Evolutionary conservation across 2,888 invertebrate genomes (phyloP).

Genomic region (Stramonita haemastoma): DNA sequence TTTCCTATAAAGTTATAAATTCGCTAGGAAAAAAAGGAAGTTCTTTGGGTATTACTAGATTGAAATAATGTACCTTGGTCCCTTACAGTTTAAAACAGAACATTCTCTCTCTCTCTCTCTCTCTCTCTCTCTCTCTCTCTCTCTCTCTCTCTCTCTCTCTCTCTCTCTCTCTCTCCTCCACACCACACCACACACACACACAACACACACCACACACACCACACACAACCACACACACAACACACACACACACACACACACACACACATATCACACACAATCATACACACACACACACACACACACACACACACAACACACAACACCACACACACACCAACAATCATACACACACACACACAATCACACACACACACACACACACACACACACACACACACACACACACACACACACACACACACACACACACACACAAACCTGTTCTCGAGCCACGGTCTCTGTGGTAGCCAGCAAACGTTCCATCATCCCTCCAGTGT

Average conservation of each 20-base stretch:
- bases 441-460: conserved; percentile 59
- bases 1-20: too few species aligned
- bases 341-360: neutral
- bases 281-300: neutral
- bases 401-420: too few species aligned
- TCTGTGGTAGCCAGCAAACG: conserved; percentile 65
- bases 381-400: neutral
- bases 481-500: conserved; percentile 61
- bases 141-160: too few species aligned
- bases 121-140: too few species aligned
- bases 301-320: neutral
- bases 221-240: neutral
- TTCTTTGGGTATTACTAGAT: too few species aligned
- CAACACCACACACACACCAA: neutral
- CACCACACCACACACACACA: too few species aligned
- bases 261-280: neutral
- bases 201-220: too few species aligned
- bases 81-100: too few species aligned
- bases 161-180: too few species aligned
- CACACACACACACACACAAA: neutral
- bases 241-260: conserved; percentile 17
- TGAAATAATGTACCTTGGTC: too few species aligned
- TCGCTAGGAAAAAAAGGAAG: too few species aligned
- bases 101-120: too few species aligned
- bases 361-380: conserved; percentile 8